phyloP scores from a whole-genome alignment of 2,888 invertebrate species.

The Catonia carolina region DNA sequence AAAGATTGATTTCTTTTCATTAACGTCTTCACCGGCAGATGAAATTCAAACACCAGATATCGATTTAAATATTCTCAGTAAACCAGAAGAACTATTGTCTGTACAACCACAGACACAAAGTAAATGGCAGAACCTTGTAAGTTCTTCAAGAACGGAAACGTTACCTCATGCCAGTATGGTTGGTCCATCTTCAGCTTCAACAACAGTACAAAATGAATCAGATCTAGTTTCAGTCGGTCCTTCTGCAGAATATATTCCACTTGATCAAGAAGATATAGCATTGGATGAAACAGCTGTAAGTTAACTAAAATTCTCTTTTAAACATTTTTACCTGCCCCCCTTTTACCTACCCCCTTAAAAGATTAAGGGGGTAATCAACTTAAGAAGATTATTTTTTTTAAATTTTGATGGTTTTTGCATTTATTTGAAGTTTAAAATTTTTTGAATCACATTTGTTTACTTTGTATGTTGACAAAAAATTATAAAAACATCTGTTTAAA shows the following conservation, averaged over 20 bases:
- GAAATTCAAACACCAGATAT: background rate
- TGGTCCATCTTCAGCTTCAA: background rate
- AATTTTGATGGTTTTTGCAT: too few relatives aligned
- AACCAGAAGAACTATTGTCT: background rate
- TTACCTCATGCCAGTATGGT: background rate
- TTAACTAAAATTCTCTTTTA: constrained; percentile 15
- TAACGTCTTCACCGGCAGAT: constrained; percentile 32
- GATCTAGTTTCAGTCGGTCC: background rate
- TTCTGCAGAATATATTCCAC: constrained; percentile 10
- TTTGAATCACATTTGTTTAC: too few relatives aligned
- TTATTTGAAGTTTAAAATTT: too few relatives aligned
- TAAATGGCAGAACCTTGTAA: background rate
- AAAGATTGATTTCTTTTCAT: constrained; percentile 41
- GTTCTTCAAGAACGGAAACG: too few relatives aligned
- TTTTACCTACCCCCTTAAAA: too few relatives aligned
- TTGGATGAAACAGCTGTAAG: constrained; percentile 47
- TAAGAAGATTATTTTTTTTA: too few relatives aligned
- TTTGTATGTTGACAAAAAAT: too few relatives aligned
- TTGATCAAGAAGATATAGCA: constrained; percentile 44
- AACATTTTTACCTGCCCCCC: too few relatives aligned
- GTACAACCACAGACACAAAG: background rate
- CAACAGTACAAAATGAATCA: background rate
- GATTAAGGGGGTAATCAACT: too few relatives aligned
- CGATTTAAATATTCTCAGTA: background rate
- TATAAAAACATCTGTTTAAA: too few relatives aligned